These are phyloP conservation scores for Drosophila conformis DNA, from an alignment of 2,888 invertebrate species.

Conservation along the genomic window DNA sequence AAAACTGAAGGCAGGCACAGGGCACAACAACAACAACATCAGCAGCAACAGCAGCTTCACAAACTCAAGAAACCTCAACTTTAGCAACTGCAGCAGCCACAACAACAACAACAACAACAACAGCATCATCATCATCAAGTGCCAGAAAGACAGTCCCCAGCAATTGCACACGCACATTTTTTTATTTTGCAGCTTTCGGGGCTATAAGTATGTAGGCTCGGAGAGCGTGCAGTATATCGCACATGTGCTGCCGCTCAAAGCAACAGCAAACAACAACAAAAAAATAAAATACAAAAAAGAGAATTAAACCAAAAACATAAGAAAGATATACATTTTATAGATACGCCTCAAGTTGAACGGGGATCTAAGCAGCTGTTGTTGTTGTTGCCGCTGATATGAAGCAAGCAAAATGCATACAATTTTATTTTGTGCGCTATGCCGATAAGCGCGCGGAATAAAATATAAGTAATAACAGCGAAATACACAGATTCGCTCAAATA, in stretches of 20 bases:
- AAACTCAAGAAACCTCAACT: conserved; percentile 11
- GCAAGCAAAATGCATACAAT: conserved; percentile 70
- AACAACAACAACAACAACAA: conserved; percentile 13
- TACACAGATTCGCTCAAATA: conserved; percentile 30
- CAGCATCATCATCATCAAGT: conserved; percentile 47
- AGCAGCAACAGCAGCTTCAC: conserved; percentile 9
- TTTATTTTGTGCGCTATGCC: conserved; percentile 59
- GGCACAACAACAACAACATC: conserved; percentile 17
- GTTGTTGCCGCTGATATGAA: conserved; percentile 33
- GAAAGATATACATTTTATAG: conserved; percentile 60
- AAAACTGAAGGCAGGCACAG: conserved; percentile 45
- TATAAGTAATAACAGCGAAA: conserved; percentile 29
- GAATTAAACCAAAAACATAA: conserved; percentile 32
- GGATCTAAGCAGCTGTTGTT: conserved; percentile 11
- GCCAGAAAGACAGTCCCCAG: conserved; percentile 38
- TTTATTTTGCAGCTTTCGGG: conserved; percentile 39
- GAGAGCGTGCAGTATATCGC: conserved; percentile 20
- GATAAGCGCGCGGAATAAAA: conserved; percentile 59
- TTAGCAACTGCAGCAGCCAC: conserved; percentile 13
- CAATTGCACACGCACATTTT: conserved; percentile 65
- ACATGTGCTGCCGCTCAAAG: conserved; percentile 29
- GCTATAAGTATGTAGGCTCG: conserved; percentile 21
- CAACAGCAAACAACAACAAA: conserved; percentile 1
- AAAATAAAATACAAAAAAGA: background rate
- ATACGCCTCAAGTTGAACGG: conserved; percentile 45